Conservation (phyloP, 2,113 vertebrate species). For the Sapajus apella region DNA sequence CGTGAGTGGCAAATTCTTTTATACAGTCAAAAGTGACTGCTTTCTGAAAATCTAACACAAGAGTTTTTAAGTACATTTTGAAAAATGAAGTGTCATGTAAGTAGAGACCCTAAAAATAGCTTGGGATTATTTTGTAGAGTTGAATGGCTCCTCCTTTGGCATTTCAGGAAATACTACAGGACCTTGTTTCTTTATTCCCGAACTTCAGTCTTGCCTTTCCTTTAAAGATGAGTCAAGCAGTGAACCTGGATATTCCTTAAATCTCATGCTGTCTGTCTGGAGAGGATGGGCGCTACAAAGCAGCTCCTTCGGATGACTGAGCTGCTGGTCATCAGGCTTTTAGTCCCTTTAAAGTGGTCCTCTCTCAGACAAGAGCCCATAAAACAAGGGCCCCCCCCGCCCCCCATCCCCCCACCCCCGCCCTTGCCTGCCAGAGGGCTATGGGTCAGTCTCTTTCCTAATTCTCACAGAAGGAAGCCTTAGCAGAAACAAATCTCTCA, state of each 20-base stretch:
- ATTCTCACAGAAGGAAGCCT: background rate
- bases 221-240: background rate
- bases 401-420: no score
- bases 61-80: conserved; percentile 42
- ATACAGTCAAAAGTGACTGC: background rate
- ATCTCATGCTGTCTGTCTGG: background rate
- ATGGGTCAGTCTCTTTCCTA: background rate
- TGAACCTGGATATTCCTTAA: background rate
- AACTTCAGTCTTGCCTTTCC: background rate
- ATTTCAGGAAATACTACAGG: conserved; percentile 22
- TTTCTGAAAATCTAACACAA: conserved; percentile 25
- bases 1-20: background rate
- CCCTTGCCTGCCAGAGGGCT: background rate
- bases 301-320: background rate
- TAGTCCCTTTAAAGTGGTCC: background rate
- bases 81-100: conserved; percentile 38
- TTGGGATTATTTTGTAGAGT: background rate
- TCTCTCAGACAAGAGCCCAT: background rate
- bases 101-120: conserved; percentile 43
- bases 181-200: background rate
- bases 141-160: background rate
- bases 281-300: background rate
- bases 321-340: background rate
- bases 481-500: background rate
- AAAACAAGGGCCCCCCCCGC: background rate